phyloP scores from a whole-genome alignment of 2,888 invertebrate genomes.

The Cheilosia vulpina region DNA sequence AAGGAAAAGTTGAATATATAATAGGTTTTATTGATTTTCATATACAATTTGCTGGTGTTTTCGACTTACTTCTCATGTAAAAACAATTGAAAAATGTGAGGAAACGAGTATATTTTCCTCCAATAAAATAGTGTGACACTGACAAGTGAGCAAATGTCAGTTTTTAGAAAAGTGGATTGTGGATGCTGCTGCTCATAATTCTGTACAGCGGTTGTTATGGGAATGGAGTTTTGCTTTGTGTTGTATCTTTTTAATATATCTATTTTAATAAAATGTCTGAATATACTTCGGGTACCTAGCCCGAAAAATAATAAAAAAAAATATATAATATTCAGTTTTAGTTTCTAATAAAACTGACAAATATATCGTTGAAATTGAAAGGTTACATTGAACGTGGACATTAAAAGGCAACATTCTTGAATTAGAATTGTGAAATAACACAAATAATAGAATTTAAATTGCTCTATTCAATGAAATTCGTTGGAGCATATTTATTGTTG shows the following conservation, averaged over 20 bases:
- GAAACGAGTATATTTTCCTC: constrained; percentile 15
- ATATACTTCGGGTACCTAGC: no score
- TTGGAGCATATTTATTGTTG: no score
- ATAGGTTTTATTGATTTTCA: not conserved
- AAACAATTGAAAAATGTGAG: constrained; percentile 37
- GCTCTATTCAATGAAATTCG: no score
- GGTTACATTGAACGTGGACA: no score
- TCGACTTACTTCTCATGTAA: constrained; percentile 50
- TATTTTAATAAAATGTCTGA: not conserved
- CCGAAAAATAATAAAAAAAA: no score
- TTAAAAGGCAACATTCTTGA: no score
- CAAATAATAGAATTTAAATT: no score
- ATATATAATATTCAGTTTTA: no score
- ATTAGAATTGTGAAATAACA: no score
- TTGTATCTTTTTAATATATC: no score
- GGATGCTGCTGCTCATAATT: not conserved
- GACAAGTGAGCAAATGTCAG: constrained; percentile 2
- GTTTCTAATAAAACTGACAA: no score
- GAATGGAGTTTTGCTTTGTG: not conserved
- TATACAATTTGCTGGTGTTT: not conserved
- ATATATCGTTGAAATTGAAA: no score
- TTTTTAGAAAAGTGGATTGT: constrained; percentile 13
- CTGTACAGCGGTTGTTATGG: constrained; percentile 37
- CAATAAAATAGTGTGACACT: constrained; percentile 1
- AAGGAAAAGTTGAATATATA: not conserved